phyloP scores from a whole-genome alignment of 1,140 invertebrate genomes.

The Gonatopus flavifemur region DNA sequence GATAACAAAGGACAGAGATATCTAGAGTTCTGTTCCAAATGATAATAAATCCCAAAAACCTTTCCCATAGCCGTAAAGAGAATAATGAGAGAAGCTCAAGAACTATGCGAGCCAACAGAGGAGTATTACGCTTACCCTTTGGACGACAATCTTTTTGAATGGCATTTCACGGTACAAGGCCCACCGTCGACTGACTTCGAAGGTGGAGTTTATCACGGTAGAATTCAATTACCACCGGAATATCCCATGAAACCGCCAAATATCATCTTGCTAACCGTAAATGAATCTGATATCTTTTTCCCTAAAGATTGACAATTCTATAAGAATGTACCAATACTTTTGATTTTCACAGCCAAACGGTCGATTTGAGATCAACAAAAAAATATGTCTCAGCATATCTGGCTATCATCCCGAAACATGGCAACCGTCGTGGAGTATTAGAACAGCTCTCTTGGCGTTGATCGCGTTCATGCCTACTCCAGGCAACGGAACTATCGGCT shows the following conservation, averaged over 20 bases:
- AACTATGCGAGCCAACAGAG: constrained; percentile 82
- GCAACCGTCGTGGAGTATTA: constrained; percentile 95
- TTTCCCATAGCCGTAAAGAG: constrained; percentile 84
- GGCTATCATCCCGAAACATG: constrained; percentile 97
- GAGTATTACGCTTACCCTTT: constrained; percentile 89
- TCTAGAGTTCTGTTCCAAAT: no score
- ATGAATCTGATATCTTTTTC: constrained; percentile 16
- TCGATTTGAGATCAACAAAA: constrained; percentile 91
- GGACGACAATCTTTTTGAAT: constrained; percentile 96
- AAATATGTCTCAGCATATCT: constrained; percentile 95
- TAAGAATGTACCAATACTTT: background rate
- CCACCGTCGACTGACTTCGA: constrained; percentile 86
- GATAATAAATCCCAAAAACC: no score
- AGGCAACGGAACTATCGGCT: constrained; percentile 86
- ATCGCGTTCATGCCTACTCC: constrained; percentile 94
- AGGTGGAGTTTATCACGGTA: constrained; percentile 87
- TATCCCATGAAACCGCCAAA: constrained; percentile 98
- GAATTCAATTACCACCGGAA: constrained; percentile 87
- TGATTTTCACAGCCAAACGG: constrained; percentile 79
- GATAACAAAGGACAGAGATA: no score
- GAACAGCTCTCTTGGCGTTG: constrained; percentile 88
- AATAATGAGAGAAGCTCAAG: constrained; percentile 89
- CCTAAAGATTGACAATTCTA: background rate
- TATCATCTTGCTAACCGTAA: constrained; percentile 89
- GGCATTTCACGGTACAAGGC: constrained; percentile 95